These are phyloP conservation scores for Rhinichthys osculus DNA, from an alignment of 2,797 vertebrate genomes.

Conservation along the genomic window DNA sequence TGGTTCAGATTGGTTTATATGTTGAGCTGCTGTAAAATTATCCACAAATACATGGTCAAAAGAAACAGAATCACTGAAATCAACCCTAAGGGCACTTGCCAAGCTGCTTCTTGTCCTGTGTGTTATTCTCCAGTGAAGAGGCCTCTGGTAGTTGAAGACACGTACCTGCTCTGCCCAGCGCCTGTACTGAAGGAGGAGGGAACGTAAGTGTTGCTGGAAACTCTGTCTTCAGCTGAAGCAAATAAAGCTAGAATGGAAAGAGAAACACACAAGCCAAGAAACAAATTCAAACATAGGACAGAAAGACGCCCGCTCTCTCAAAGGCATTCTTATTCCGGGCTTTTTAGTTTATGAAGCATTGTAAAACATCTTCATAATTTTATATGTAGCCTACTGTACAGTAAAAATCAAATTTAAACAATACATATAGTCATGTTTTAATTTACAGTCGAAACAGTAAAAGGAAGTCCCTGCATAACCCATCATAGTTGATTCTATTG, in stretches of 20 bases:
- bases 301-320: slow-evolving; percentile 4
- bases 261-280: slow-evolving; percentile 24
- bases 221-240: background rate
- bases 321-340: background rate
- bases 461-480: background rate
- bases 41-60: background rate
- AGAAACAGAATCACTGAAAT: background rate
- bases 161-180: slow-evolving; percentile 93
- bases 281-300: slow-evolving; percentile 23
- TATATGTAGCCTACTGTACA: background rate
- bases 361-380: background rate
- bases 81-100: background rate
- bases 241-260: slow-evolving; percentile 29
- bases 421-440: background rate
- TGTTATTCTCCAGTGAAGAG: slow-evolving; percentile 86
- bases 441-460: background rate
- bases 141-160: slow-evolving; percentile 90
- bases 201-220: slow-evolving; percentile 81
- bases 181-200: slow-evolving; percentile 90
- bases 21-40: background rate
- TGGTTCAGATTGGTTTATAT: background rate
- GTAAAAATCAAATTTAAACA: background rate
- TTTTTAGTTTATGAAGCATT: background rate
- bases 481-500: background rate
- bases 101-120: slow-evolving; percentile 17